phyloP scores from a whole-genome alignment of 2,113 vertebrate genomes.

The Procavia capensis region DNA sequence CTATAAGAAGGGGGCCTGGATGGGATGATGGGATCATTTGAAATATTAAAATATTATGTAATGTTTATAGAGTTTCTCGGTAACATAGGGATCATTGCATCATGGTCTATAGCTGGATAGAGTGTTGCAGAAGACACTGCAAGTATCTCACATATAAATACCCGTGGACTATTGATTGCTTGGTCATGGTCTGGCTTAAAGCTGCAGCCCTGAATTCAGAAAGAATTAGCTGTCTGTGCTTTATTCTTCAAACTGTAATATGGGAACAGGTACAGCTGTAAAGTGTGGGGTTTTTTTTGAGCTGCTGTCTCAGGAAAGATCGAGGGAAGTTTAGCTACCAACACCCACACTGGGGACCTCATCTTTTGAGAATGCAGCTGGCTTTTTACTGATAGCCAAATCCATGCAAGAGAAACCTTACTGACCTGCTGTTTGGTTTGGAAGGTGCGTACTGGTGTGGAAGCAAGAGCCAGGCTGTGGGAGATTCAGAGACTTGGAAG shows the following conservation, averaged over 20 bases:
- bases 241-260: neutral
- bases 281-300: neutral
- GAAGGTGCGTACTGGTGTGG: neutral
- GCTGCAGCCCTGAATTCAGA: neutral
- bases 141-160: neutral
- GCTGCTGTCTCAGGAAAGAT: neutral
- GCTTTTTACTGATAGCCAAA: neutral
- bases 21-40: neutral
- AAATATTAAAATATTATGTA: conserved; percentile 38
- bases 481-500: no score
- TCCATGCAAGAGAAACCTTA: neutral
- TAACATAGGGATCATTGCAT: neutral
- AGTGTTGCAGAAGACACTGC: conserved; percentile 31
- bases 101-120: neutral
- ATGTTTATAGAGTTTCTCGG: neutral
- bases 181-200: neutral
- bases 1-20: neutral
- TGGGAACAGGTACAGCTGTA: neutral
- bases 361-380: neutral
- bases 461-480: neutral
- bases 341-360: neutral
- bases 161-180: conserved; percentile 58
- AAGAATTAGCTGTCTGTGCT: neutral
- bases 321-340: neutral
- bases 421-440: neutral